phyloP scores from a whole-genome alignment of 2,888 invertebrate genomes.

The Himalopsyche japonica region DNA sequence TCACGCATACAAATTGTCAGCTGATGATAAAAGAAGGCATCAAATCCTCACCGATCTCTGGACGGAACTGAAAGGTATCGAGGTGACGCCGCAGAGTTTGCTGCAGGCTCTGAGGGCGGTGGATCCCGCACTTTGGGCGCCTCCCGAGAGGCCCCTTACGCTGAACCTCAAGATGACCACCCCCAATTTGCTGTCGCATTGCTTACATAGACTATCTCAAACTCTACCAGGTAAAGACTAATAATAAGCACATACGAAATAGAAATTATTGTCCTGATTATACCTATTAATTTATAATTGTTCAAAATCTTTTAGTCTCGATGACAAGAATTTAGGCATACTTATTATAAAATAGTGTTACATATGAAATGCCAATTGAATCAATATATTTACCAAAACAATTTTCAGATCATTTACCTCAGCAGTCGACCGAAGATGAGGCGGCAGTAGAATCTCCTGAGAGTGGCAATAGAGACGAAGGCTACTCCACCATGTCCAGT shows the following conservation, averaged over 20 bases:
- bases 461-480: constrained; percentile 78
- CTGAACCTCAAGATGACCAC: constrained; percentile 70
- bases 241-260: no score
- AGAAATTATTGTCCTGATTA: background rate
- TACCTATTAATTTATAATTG: no score
- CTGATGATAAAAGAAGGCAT: constrained; percentile 67
- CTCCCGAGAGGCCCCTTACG: constrained; percentile 70
- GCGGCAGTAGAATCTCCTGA: constrained; percentile 76
- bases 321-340: no score
- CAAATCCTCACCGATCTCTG: constrained; percentile 66
- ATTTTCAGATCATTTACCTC: constrained; percentile 51
- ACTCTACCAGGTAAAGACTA: constrained; percentile 20
- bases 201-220: constrained; percentile 42
- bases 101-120: constrained; percentile 67
- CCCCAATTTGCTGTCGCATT: constrained; percentile 46
- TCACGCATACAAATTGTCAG: constrained; percentile 52
- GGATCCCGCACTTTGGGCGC: constrained; percentile 69
- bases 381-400: background rate
- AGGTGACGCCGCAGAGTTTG: constrained; percentile 65
- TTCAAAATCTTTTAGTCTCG: no score
- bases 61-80: constrained; percentile 67
- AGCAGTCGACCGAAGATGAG: constrained; percentile 61
- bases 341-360: no score
- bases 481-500: constrained; percentile 83
- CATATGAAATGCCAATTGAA: no score